These are phyloP conservation scores for Notocelia uddmanniana DNA, from an alignment of 2,888 invertebrate genomes.

Conservation along the genomic window DNA sequence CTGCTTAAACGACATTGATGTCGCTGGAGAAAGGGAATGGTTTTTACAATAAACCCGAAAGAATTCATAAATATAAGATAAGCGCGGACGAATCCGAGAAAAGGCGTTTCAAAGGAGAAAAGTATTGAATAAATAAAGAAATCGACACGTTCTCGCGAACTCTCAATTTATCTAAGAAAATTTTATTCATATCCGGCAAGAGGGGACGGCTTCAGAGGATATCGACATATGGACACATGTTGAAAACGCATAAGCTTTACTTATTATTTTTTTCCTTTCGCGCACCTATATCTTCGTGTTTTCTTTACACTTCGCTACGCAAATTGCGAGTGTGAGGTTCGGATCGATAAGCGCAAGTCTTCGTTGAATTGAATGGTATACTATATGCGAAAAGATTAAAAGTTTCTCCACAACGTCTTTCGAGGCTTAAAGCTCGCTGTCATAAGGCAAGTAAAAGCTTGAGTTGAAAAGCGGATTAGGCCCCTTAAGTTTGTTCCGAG, in stretches of 20 bases:
- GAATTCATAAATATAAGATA: constrained; percentile 78
- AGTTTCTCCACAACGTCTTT: constrained; percentile 72
- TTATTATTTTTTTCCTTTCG: constrained; percentile 65
- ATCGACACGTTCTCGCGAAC: constrained; percentile 82
- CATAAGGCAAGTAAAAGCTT: constrained; percentile 80
- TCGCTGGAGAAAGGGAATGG: constrained; percentile 62
- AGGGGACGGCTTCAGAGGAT: constrained; percentile 73
- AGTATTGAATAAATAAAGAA: constrained; percentile 83
- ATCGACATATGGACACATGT: constrained; percentile 74
- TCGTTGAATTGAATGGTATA: constrained; percentile 41
- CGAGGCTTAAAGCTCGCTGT: constrained; percentile 75
- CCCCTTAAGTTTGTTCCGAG: constrained; percentile 80
- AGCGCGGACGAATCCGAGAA: constrained; percentile 71
- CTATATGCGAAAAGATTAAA: constrained; percentile 73
- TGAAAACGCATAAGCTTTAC: constrained; percentile 66
- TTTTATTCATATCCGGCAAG: constrained; percentile 79
- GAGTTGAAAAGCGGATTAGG: constrained; percentile 81
- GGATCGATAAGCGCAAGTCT: constrained; percentile 39
- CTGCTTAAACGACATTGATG: constrained; percentile 51
- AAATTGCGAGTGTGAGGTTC: constrained; percentile 38
- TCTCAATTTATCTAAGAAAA: constrained; percentile 81
- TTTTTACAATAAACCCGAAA: constrained; percentile 67
- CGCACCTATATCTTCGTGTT: constrained; percentile 36
- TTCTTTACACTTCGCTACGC: constrained; percentile 45
- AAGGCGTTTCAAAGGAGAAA: constrained; percentile 76